A percentile compares a stretch with the other conserved stretches of the same genome.
These are phyloP conservation scores for Phocoena phocoena DNA, from an alignment of 2,113 vertebrate species.

Conservation along the genomic window DNA sequence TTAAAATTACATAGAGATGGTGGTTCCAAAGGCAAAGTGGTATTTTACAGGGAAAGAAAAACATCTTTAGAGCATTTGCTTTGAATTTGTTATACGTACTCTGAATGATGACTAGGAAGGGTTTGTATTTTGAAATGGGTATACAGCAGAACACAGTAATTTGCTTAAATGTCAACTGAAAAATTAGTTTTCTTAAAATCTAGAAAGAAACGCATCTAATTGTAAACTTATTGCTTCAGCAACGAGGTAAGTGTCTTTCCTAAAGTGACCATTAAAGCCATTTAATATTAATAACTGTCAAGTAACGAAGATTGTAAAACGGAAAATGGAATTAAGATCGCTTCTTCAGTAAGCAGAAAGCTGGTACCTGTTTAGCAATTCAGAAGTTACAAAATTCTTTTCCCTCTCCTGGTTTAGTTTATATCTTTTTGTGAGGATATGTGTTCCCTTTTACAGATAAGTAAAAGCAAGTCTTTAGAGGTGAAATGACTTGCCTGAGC, in stretches of 20 bases:
- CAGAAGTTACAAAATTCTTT: background rate
- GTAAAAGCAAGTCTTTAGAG: background rate
- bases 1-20: background rate
- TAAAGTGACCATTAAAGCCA: background rate
- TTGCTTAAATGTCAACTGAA: background rate
- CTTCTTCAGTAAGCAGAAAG: background rate
- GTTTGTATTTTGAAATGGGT: background rate
- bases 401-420: background rate
- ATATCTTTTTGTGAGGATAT: background rate
- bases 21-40: background rate
- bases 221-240: background rate
- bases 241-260: background rate
- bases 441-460: background rate
- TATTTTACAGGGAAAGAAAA: background rate
- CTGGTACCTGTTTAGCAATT: background rate
- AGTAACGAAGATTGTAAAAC: background rate
- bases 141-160: background rate
- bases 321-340: background rate
- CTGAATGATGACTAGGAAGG: background rate
- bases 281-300: conserved; percentile 18
- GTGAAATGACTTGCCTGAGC: background rate
- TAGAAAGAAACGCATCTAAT: background rate
- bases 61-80: background rate
- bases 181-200: conserved; percentile 17
- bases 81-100: background rate